Evolutionary conservation across 2,888 invertebrate species (phyloP), one percentile per base, ranked within the genome.

Genomic region (Antheraea yamamai): DNA sequence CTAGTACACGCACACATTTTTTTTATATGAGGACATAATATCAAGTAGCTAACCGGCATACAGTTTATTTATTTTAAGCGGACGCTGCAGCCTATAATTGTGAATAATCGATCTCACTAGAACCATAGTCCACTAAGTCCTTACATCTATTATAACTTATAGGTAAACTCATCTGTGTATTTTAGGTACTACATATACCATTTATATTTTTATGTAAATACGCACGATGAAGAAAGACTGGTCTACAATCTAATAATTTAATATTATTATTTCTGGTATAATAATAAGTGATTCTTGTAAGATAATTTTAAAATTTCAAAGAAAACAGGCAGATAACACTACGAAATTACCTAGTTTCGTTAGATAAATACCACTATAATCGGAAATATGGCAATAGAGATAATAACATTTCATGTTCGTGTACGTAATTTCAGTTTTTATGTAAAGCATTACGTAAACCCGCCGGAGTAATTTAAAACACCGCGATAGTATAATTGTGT

Each of bases 361-460:
- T 66, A 66, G 26, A 66, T 66, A 66, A 66, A 66, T 61, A 61
- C n/a, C 8, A 61, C n/a, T 23, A 61, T 23, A 23, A 23, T 61
- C n/a, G 23, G 61, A 61, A 23, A 61, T 61, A 23, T 61, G 61
- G 61, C 61, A 61, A 61, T 61, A 61, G 12, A 61, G 61, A 61
- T 61, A 66, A 66, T 66, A 66, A 66, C 4, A 30, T 20, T 61
- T 61, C n/a, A 61, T n/a, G 20, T 61, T 61, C 64, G 64, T 66
- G 64, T 30, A 30, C 26, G 64, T 66, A 66, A 66, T 66, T 66
- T 30, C 30, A 66, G 64, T 66, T 66, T 66, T 66, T 66, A 30
- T 64, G 64, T 64, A 66, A 26, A 66, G 64, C 64, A 66, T 66
- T 66, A 66, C 64, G 64, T 66, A 66, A 66, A 66, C 64, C 30